Evolutionary conservation across 2,888 invertebrate genomes (phyloP).

Genomic region (Zygogramma bicolorata): DNA sequence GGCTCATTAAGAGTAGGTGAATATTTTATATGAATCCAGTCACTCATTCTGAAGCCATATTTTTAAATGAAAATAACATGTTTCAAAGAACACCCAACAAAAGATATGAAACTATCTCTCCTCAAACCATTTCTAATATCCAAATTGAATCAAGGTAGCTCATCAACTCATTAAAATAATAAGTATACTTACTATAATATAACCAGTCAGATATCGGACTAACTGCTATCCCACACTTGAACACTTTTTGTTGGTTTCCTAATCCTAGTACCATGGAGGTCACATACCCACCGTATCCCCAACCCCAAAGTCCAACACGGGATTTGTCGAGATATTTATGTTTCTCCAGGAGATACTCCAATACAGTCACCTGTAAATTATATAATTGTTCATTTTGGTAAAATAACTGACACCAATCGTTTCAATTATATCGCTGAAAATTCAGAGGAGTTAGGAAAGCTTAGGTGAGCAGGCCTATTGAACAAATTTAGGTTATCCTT

Average conservation of each 20-base stretch:
- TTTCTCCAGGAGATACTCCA: conserved; percentile 85
- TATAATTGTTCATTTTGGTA: background rate
- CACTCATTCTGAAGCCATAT: no score
- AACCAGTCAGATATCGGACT: conserved; percentile 97
- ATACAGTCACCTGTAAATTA: conserved; percentile 79
- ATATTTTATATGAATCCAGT: no score
- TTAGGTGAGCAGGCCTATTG: no score
- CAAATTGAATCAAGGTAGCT: background rate
- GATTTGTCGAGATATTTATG: conserved; percentile 88
- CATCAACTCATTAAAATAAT: background rate
- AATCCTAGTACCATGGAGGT: conserved; percentile 91
- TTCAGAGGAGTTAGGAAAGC: no score
- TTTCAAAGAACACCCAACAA: no score
- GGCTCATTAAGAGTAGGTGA: no score
- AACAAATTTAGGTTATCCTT: no score
- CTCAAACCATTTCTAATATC: no score
- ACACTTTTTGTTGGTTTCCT: conserved; percentile 78
- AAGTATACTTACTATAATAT: conserved; percentile 84
- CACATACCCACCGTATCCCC: conserved; percentile 97
- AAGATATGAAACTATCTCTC: no score
- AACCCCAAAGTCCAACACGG: conserved; percentile 94
- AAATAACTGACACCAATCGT: no score
- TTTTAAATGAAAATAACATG: no score
- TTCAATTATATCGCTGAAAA: no score
- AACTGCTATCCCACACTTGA: conserved; percentile 93